phyloP scores from a whole-genome alignment of 2,113 vertebrate genomes.

The Hepsetus odoe region DNA sequence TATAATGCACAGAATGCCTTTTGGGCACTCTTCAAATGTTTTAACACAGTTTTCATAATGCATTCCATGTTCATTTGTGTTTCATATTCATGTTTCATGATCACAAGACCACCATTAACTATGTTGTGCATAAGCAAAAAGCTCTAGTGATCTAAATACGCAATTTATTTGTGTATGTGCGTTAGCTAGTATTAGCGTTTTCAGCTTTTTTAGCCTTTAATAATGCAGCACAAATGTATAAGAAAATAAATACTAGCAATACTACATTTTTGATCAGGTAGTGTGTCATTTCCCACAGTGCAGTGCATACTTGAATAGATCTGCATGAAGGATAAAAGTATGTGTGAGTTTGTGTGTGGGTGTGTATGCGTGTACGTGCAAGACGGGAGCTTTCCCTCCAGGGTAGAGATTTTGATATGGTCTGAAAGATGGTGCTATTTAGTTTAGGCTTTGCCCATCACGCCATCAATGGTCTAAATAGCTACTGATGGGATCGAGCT shows the following conservation, averaged over 20 bases:
- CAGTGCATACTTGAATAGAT: background rate
- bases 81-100: no score
- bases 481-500: slow-evolving; percentile 60
- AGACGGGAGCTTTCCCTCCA: slow-evolving; percentile 40
- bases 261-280: slow-evolving; percentile 14
- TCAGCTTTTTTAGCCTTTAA: background rate
- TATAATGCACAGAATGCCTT: slow-evolving; percentile 18
- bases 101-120: slow-evolving; percentile 29
- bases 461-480: slow-evolving; percentile 67
- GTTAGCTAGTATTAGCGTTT: no score
- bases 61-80: slow-evolving; percentile 47
- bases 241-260: background rate
- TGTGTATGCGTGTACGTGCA: background rate
- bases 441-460: slow-evolving; percentile 69
- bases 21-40: background rate
- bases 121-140: slow-evolving; percentile 13
- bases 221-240: background rate
- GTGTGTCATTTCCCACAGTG: background rate
- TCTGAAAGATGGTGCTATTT: slow-evolving; percentile 62
- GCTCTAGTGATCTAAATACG: background rate
- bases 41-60: slow-evolving; percentile 32
- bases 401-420: slow-evolving; percentile 43
- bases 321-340: background rate
- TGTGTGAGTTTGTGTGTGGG: slow-evolving; percentile 12
- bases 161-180: slow-evolving; percentile 36